Base-by-base conservation (phyloP, 2,888 invertebrate species). In the Hirtodrosophila trivittata region DNA sequence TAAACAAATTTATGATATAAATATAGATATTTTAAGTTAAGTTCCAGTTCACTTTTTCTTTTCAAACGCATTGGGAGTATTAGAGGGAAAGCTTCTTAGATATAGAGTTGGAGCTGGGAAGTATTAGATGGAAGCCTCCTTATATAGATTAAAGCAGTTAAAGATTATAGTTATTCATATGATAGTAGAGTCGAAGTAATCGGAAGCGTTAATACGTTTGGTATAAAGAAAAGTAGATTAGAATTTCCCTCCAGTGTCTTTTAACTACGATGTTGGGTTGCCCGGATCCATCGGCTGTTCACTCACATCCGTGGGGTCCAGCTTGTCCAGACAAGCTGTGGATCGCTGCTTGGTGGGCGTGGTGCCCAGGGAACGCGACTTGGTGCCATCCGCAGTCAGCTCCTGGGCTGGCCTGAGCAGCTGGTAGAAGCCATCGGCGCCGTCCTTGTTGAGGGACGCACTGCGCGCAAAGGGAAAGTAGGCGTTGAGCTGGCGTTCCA, bases 401-500 rank as follows among this genome's bases (percentile, higher is more conserved):
- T 18, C 47, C 12, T 26, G 33, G 4, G 38, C 14, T 7, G 81
- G 58, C 33, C 49, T 50, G 0, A 68, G 49, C 18, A 73, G 51
- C 10, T 66, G 60, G 38, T 64, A 49, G 4, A 72, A 55, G 4
- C 18, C 72, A 1, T 42, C 62, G 0, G 73, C 42, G 12, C 57
- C 63, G 8, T 83, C 76, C 46, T 70, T 63, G 49, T 51, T 69
- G 8, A 69, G 60, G 6, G 88, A 86, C 1, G 77, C 42, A 41
- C 75, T 82, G 6, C 87, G 76, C n/a, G 86, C 75, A 50, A 87
- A 86, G 0, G 95, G 94, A 91, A 95, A 93, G 85, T 95, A 95
- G 54, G 94, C 94, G 84, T 95, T 94, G 8, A 95, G 92, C 86
- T 96, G 95, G 46, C 93, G 92, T 82, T 93, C 93, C 30, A 92